phyloP scores from a whole-genome alignment of 2,888 invertebrate species.

The Sinotaia quadrata region DNA sequence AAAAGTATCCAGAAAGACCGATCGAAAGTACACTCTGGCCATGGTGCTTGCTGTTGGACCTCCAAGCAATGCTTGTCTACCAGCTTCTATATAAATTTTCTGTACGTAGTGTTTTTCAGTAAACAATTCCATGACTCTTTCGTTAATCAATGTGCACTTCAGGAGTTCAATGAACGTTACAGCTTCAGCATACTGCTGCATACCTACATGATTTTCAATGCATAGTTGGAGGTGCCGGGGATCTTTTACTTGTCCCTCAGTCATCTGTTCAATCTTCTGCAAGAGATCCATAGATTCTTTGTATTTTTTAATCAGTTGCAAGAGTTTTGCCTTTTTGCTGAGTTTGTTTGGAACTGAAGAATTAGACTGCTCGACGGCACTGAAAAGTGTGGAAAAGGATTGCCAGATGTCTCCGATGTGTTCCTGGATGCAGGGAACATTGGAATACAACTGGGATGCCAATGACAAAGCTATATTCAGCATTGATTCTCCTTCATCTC shows the following conservation, averaged over 20 bases:
- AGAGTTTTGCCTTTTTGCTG: conserved; percentile 11
- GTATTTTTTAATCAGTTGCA: conserved; percentile 9
- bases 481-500: conserved; percentile 11
- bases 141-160: neutral
- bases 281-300: neutral
- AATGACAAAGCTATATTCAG: conserved; percentile 6
- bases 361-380: conserved; percentile 2
- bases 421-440: neutral
- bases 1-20: neutral
- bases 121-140: neutral
- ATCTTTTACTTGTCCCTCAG: neutral
- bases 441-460: neutral
- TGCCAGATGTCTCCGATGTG: conserved; percentile 9
- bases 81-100: conserved; percentile 14
- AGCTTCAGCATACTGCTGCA: conserved; percentile 1
- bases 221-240: conserved; percentile 3
- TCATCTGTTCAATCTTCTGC: conserved; percentile 1
- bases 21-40: too few species aligned
- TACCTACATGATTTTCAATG: conserved; percentile 2
- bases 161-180: conserved; percentile 10
- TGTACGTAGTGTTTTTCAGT: conserved; percentile 2
- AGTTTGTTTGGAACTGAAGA: neutral
- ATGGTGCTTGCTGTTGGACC: too few species aligned
- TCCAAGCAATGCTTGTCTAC: neutral
- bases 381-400: neutral